Conservation (phyloP, 2,113 vertebrate genomes). For the Barbus barbus region DNA sequence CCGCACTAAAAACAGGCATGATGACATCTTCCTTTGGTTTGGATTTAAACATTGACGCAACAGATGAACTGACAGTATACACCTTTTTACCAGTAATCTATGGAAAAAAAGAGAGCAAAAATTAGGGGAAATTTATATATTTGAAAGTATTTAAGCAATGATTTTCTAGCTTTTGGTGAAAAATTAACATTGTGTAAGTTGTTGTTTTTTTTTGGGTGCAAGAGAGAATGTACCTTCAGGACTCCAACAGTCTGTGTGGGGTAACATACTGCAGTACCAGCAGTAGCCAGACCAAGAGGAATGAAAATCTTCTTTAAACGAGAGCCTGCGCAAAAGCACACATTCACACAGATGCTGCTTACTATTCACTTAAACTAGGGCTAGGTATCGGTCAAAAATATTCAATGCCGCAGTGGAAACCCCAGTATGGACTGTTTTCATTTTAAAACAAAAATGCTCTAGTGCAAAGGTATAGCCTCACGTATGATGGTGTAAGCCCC, state of each 20-base stretch:
- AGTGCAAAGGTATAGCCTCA: too few species aligned
- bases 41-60: conserved; percentile 70
- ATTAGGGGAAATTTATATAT: background rate
- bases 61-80: conserved; percentile 63
- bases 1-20: conserved; percentile 6
- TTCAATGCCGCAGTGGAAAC: too few species aligned
- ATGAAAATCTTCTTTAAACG: conserved; percentile 78
- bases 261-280: conserved; percentile 79
- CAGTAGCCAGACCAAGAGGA: conserved; percentile 72
- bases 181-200: background rate
- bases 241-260: conserved; percentile 77
- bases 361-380: background rate
- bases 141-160: background rate
- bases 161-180: too few species aligned
- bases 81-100: conserved; percentile 62
- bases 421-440: too few species aligned
- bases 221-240: conserved; percentile 74
- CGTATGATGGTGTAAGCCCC: too few species aligned
- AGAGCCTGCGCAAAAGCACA: conserved; percentile 68
- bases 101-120: background rate
- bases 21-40: conserved; percentile 43
- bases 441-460: too few species aligned
- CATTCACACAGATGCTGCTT: background rate
- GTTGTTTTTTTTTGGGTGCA: background rate
- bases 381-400: too few species aligned